phyloP scores from a whole-genome alignment of 2,797 vertebrate species.

The Eidolon dupreanum region DNA sequence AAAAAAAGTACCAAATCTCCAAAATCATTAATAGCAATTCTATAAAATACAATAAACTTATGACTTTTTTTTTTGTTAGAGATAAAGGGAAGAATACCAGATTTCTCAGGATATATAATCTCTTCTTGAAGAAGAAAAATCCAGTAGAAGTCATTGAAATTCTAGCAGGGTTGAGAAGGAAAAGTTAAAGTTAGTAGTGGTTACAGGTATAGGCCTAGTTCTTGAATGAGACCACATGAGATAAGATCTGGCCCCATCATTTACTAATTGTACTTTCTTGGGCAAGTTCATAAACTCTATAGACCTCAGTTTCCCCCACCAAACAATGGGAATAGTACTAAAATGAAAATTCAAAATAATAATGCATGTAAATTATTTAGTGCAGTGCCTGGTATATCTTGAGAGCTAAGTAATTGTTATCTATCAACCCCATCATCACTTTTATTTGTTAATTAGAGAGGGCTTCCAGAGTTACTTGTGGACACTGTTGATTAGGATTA shows the following conservation, averaged over 20 bases:
- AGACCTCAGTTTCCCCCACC: neutral
- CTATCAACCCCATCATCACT: neutral
- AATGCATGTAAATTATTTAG: slow-evolving; percentile 21
- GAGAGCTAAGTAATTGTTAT: neutral
- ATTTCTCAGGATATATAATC: neutral
- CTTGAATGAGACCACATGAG: neutral
- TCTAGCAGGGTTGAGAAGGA: neutral
- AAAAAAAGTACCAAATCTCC: neutral
- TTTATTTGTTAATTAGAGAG: slow-evolving; percentile 41
- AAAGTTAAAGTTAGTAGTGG: neutral
- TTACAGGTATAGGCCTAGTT: neutral
- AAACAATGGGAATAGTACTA: neutral
- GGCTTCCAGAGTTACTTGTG: neutral
- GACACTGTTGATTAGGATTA: neutral
- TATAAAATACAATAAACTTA: neutral
- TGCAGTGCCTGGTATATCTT: neutral
- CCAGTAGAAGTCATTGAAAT: neutral
- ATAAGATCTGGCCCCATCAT: neutral
- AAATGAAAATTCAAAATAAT: slow-evolving; percentile 36
- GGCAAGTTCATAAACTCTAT: neutral
- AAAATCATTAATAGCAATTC: slow-evolving; percentile 49
- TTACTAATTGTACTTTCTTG: neutral
- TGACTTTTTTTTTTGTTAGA: neutral
- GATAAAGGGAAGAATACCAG: neutral
- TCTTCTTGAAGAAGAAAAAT: slow-evolving; percentile 13